Conservation (phyloP, 2,113 vertebrate genomes). For the Onychorhynchus coronatus region DNA sequence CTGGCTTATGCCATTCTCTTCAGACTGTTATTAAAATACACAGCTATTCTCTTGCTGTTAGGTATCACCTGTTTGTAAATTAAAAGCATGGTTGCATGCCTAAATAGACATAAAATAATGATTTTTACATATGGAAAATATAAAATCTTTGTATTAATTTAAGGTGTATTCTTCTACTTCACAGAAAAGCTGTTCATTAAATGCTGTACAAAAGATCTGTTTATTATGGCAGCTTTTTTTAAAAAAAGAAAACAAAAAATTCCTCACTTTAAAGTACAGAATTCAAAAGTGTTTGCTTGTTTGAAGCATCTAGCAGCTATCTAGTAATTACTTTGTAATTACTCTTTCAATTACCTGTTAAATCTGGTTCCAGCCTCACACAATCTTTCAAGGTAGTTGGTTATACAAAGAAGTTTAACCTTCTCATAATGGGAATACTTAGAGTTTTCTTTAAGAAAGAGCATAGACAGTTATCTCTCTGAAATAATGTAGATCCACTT, state of each 20-base stretch:
- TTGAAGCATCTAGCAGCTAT: background rate
- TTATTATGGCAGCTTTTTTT: background rate
- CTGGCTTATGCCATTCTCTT: constrained; percentile 14
- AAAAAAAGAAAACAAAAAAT: background rate
- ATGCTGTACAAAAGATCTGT: background rate
- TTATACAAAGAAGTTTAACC: background rate
- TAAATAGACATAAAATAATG: background rate
- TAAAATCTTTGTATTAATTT: background rate
- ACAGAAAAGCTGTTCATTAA: background rate
- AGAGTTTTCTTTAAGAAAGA: background rate
- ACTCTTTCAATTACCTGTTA: background rate
- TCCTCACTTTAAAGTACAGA: background rate
- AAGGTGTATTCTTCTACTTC: background rate
- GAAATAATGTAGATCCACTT: background rate
- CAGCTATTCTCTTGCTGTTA: background rate
- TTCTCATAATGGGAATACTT: background rate
- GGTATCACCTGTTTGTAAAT: constrained; percentile 8
- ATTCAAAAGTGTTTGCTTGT: background rate
- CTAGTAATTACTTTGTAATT: background rate
- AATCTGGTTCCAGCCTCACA: background rate
- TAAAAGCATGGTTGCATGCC: background rate
- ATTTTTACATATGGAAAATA: constrained; percentile 19
- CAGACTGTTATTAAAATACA: background rate
- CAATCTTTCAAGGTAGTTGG: background rate
- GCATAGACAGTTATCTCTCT: background rate